Base-by-base conservation (phyloP, 2,797 vertebrate species). In the Vespertilio murinus region DNA sequence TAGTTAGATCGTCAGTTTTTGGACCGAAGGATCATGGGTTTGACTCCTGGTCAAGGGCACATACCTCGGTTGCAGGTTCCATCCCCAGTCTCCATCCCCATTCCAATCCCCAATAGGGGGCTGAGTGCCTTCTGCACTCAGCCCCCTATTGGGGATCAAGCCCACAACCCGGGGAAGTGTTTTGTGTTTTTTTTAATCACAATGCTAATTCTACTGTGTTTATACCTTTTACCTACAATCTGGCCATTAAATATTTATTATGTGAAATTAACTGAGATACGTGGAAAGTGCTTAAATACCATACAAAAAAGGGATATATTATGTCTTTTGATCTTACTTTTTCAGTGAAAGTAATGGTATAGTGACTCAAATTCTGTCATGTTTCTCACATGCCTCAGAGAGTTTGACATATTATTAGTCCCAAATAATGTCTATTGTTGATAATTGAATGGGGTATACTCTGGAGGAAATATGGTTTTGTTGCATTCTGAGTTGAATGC, bases 131-230 rank as follows among this genome's bases (percentile, higher is more conserved):
- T 28, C 12, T 30, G 28, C 59, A 30, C 59, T 22, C 52, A 23
- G 28, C 59, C 59, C 56, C 59, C 59, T 61, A 61, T 61, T 61
- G 28, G 59, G 59, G 59, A 61, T 61, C 12, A 61, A 61, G 59
- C 59, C 12, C 6, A 1, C 5, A 61, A 61, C 59, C 25, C 2
- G 2, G 28, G 22, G 80, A 65, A 56, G 23, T 49, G 87, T 42
- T 87, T 75, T 89, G 18, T 47, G 87, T 42, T 87, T 75, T 90
- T 82, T 89, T 90, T 85, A 94, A 83, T 64, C 33, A 91, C 35
- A 79, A 8, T 71, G 28, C 28, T 85, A 86, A 70, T 75, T 89
- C n/a, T 90, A 0, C 86, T 96, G 52, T 83, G 80, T 56, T 94
- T 95, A 84, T 86, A 86, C 33, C 67, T 49, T 73, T 83, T 61